Evolutionary conservation across 1,140 invertebrate species (phyloP).

Genomic region (Drosophila bocki): DNA sequence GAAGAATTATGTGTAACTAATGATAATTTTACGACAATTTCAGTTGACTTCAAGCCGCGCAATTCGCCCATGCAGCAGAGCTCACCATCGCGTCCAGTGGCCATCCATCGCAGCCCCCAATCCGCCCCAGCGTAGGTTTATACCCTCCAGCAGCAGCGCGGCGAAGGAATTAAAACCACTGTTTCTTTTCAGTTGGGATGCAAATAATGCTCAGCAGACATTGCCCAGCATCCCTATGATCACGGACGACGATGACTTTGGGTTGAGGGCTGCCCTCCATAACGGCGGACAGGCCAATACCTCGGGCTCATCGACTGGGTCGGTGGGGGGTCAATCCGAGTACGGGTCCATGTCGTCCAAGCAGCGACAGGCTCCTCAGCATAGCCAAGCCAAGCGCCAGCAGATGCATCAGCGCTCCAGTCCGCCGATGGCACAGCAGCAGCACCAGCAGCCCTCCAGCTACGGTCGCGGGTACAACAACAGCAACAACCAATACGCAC

Average conservation of each 20-base stretch:
- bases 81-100: conserved; percentile 76
- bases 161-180: not conserved
- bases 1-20: not conserved
- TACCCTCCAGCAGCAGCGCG: not conserved
- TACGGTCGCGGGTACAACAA: conserved; percentile 59
- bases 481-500: conserved; percentile 47
- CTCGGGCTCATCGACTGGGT: conserved; percentile 70
- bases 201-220: conserved; percentile 87
- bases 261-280: conserved; percentile 67
- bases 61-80: conserved; percentile 84
- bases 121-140: conserved; percentile 80
- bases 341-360: conserved; percentile 56
- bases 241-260: conserved; percentile 88
- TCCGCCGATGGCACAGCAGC: conserved; percentile 68
- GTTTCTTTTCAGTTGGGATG: conserved; percentile 86
- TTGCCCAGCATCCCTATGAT: conserved; percentile 92
- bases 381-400: conserved; percentile 66
- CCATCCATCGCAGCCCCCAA: conserved; percentile 79
- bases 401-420: conserved; percentile 57
- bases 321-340: conserved; percentile 59
- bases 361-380: conserved; percentile 59
- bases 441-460: conserved; percentile 56
- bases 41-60: conserved; percentile 82
- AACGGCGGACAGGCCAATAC: conserved; percentile 67
- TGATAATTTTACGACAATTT: conserved; percentile 13